Percentiles rank a stretch among this genome's conserved stretches.
Evolutionary conservation across 2,113 vertebrate genomes (phyloP).

Genomic region (Thomomys bottae): DNA sequence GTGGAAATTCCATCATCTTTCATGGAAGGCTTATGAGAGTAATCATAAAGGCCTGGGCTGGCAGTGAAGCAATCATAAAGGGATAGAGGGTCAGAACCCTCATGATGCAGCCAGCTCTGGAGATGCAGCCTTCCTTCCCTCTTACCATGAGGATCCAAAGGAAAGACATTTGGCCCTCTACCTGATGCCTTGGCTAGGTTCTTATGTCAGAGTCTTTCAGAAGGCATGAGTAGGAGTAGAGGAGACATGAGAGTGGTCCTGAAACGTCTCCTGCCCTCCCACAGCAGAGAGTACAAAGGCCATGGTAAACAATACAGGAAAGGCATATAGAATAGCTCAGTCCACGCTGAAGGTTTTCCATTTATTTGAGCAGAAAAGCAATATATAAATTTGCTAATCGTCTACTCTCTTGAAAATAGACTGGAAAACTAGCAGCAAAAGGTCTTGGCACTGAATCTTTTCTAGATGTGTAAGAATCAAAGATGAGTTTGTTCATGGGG

Average conservation of each 20-base stretch:
- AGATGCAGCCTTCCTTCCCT: too few species aligned
- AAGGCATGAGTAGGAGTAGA: background rate
- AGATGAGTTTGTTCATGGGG: background rate
- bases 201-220: background rate
- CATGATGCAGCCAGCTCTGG: too few species aligned
- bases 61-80: background rate
- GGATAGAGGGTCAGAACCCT: too few species aligned
- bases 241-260: background rate
- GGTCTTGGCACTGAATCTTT: background rate
- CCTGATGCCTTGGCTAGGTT: background rate
- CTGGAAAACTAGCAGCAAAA: slow-evolving; percentile 15
- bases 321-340: background rate
- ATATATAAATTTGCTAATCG: background rate
- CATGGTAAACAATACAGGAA: background rate
- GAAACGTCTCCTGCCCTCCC: too few species aligned
- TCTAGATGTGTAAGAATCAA: slow-evolving; percentile 21
- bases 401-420: background rate
- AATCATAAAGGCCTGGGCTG: background rate
- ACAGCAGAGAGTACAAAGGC: background rate
- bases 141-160: too few species aligned
- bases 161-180: background rate
- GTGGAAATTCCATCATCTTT: background rate
- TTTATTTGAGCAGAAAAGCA: background rate
- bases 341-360: background rate
- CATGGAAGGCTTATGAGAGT: background rate